Base-by-base conservation (phyloP, 2,113 vertebrate species). In the Sphaerodactylus townsendi region DNA sequence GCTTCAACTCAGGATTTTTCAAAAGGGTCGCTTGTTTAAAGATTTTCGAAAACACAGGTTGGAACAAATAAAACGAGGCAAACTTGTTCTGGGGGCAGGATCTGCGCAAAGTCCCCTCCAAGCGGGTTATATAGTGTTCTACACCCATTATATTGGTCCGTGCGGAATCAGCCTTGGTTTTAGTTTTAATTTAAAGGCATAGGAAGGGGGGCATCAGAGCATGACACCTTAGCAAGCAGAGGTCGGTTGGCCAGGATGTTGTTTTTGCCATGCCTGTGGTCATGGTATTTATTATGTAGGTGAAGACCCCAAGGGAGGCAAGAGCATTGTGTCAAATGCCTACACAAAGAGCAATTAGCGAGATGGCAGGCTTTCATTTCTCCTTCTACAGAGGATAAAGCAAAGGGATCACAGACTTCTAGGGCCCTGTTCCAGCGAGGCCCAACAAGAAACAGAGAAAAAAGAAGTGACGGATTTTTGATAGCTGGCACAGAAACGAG, bases 401-500 rank as follows among this genome's bases (percentile, higher is more conserved):
- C 8, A 46, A 81, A 85, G 81, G 25, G 64, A 48, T 62, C 5
- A 1, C 79, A 73, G 83, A 23, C 2, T 75, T 53, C 3, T 15
- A 56, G 1, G 68, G 78, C 72, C 71, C 65, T 73, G 11, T 35
- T 89, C 77, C 66, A 82, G 88, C 73, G 46, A 79, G 66, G 46
- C 17, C 25, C n/a, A 19, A 79, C 2, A 1, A 25, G 15, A 78
- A 56, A 85, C 88, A 35, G 8, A 69, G 5, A 86, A 86, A 84
- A 23, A 21, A 62, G 37, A 11, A 56, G 87, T 86, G 77, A 89
- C 85, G 83, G 92, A 81, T 64, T 90, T 90, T 85, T 88, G 78
- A 90, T 89, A 86, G 87, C 90, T 94, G 90, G 93, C 2, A 69
- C 78, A 44, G 89, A 87, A 94, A 89, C 86, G 62, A 95, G 86